phyloP scores from a whole-genome alignment of 2,888 invertebrate genomes.

The Cosmia pyralina region DNA sequence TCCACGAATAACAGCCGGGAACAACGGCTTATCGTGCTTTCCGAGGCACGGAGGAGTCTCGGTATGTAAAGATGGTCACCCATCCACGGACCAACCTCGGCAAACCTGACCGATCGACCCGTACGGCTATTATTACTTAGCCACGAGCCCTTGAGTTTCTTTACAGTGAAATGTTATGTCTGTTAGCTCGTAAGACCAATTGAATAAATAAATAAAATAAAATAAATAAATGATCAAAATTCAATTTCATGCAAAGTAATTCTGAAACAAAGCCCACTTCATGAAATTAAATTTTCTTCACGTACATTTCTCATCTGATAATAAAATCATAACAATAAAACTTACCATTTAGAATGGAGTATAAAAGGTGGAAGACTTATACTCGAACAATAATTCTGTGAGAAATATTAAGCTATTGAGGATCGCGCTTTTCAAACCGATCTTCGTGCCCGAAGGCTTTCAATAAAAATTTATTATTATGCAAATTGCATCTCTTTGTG shows the following conservation, averaged over 20 bases:
- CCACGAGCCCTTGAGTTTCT: slow-evolving; percentile 4
- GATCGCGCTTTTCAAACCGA: slow-evolving; percentile 75
- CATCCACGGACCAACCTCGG: too few relatives aligned
- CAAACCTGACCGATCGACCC: too few relatives aligned
- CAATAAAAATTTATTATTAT: slow-evolving; percentile 87
- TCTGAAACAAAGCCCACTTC: slow-evolving; percentile 30
- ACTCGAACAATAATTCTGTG: slow-evolving; percentile 52
- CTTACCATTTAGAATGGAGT: slow-evolving; percentile 53
- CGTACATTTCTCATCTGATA: slow-evolving; percentile 56
- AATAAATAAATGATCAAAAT: slow-evolving; percentile 53
- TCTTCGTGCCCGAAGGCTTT: slow-evolving; percentile 73
- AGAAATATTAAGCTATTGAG: slow-evolving; percentile 68
- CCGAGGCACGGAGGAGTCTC: too few relatives aligned
- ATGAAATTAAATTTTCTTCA: slow-evolving; percentile 50
- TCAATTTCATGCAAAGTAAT: slow-evolving; percentile 51
- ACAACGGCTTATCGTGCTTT: too few relatives aligned
- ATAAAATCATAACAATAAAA: slow-evolving; percentile 64
- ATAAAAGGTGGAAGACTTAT: slow-evolving; percentile 43
- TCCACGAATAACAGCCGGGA: too few relatives aligned
- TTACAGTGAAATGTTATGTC: background rate
- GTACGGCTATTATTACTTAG: too few relatives aligned
- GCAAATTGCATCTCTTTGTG: slow-evolving; percentile 86
- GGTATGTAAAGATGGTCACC: too few relatives aligned
- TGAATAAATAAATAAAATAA: too few relatives aligned
- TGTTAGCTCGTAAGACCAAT: too few relatives aligned